Conservation (phyloP, 2,797 vertebrate genomes). For the Liparis tanakae region DNA sequence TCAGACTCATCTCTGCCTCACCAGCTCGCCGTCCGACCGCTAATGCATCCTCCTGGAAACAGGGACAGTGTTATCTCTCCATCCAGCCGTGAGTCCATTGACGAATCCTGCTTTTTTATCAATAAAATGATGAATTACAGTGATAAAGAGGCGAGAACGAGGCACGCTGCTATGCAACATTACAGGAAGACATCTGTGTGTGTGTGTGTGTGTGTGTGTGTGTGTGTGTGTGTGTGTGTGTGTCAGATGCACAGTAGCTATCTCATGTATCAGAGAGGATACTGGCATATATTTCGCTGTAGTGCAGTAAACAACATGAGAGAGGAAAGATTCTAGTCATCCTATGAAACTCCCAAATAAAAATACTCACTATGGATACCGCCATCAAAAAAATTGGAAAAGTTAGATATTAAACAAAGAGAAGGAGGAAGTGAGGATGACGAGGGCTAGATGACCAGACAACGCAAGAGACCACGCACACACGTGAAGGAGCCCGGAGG, state of each 20-base stretch:
- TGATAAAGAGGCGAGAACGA: not conserved
- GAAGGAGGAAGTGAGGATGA: not conserved
- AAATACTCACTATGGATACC: slow-evolving; percentile 23
- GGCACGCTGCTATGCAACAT: slow-evolving; percentile 5
- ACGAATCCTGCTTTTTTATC: slow-evolving; percentile 1
- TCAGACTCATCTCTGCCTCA: slow-evolving; percentile 91
- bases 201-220: slow-evolving; percentile 6
- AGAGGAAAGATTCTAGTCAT: slow-evolving; percentile 33
- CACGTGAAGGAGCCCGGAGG: slow-evolving; percentile 13
- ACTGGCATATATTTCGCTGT: slow-evolving; percentile 15
- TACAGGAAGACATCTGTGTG: slow-evolving; percentile 18
- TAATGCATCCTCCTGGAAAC: slow-evolving; percentile 83
- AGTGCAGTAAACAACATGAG: slow-evolving; percentile 28
- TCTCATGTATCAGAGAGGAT: slow-evolving; percentile 40
- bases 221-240: not conserved
- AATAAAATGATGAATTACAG: slow-evolving; percentile 3
- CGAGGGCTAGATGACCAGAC: not conserved
- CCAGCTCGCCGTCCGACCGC: slow-evolving; percentile 63
- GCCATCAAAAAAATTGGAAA: not conserved
- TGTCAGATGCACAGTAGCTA: slow-evolving; percentile 39
- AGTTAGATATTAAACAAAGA: not conserved
- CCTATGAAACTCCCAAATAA: slow-evolving; percentile 32
- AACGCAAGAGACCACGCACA: slow-evolving; percentile 12
- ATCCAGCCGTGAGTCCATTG: not conserved
- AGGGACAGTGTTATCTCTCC: not conserved